Conservation (phyloP, 2,888 invertebrate species). For the Drosophila greeni region DNA sequence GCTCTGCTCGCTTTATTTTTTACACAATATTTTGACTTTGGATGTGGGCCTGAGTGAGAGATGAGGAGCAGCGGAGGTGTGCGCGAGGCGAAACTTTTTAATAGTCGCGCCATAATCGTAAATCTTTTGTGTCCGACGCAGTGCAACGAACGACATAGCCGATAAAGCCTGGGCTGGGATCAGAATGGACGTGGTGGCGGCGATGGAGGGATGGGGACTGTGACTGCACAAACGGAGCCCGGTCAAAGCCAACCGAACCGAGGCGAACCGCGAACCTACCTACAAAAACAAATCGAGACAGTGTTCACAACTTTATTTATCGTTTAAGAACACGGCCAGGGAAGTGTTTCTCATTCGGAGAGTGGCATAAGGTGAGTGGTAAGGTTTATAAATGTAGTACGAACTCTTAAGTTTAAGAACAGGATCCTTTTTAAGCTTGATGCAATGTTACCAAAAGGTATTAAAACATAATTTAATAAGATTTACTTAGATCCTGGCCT, state of each 20-base stretch:
- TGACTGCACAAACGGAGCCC: constrained; percentile 14
- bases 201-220: constrained; percentile 16
- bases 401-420: not conserved
- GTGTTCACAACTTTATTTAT: constrained; percentile 74
- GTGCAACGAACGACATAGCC: constrained; percentile 70
- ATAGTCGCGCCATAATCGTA: constrained; percentile 77
- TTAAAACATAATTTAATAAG: not conserved
- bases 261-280: constrained; percentile 23
- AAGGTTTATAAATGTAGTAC: too few relatives aligned
- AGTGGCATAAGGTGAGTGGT: not conserved
- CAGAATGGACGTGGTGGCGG: constrained; percentile 19
- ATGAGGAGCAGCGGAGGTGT: constrained; percentile 58
- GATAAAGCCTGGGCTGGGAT: constrained; percentile 37
- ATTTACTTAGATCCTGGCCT: too few relatives aligned
- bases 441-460: not conserved
- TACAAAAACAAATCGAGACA: constrained; percentile 62
- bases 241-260: constrained; percentile 15
- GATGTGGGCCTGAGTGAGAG: constrained; percentile 65
- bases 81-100: constrained; percentile 75
- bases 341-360: constrained; percentile 1
- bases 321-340: constrained; percentile 56
- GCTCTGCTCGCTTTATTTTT: constrained; percentile 35
- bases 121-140: constrained; percentile 76
- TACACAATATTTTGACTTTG: constrained; percentile 69
- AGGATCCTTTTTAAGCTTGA: not conserved